phyloP scores from a whole-genome alignment of 2,113 vertebrate genomes.

The Anser cygnoides region DNA sequence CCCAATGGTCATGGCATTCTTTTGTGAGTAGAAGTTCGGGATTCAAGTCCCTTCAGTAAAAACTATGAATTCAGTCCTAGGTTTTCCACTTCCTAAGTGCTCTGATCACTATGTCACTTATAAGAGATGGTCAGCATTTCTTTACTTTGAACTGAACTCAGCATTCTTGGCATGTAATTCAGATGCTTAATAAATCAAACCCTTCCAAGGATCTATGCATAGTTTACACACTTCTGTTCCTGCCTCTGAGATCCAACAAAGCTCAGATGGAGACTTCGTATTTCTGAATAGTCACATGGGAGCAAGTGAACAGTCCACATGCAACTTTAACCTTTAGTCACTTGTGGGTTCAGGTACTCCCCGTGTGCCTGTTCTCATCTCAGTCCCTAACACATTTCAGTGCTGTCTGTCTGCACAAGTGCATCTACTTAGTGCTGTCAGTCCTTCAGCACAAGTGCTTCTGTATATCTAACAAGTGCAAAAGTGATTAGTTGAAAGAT shows the following conservation, averaged over 20 bases:
- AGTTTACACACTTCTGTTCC: not conserved
- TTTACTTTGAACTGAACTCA: not conserved
- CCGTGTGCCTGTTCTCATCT: not conserved
- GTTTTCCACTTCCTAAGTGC: not conserved
- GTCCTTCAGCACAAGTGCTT: not conserved
- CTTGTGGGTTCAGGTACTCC: not conserved
- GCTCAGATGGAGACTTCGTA: not conserved
- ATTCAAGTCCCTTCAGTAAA: not conserved
- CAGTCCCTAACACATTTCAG: not conserved
- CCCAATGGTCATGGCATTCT: not conserved
- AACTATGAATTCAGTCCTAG: not conserved
- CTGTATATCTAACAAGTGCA: not conserved
- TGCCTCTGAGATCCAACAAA: not conserved
- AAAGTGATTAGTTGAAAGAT: not conserved
- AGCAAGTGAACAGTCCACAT: not conserved
- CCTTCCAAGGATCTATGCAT: not conserved
- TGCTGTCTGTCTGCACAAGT: not conserved
- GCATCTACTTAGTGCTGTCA: not conserved
- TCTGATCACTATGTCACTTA: not conserved
- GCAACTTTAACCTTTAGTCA: not conserved
- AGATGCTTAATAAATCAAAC: not conserved
- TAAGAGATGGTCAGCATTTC: not conserved
- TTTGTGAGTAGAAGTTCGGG: not conserved
- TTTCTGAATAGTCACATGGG: not conserved
- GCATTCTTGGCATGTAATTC: not conserved